phyloP scores from a whole-genome alignment of 2,797 vertebrate species.

The Lophius americanus region DNA sequence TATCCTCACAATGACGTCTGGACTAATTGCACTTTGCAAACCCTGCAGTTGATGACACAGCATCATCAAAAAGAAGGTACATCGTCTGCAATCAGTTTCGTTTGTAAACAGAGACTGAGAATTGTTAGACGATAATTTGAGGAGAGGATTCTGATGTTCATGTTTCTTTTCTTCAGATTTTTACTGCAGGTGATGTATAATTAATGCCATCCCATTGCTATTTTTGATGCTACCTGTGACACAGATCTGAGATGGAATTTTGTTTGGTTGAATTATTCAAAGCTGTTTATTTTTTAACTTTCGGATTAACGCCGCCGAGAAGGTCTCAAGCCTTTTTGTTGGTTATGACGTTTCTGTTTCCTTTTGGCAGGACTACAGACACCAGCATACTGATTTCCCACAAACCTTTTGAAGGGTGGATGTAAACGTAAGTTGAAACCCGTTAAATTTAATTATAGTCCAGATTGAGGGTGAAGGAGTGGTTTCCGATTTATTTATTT shows the following conservation, averaged over 20 bases:
- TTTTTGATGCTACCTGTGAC: slow-evolving; percentile 51
- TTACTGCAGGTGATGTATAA: slow-evolving; percentile 35
- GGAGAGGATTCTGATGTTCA: slow-evolving; percentile 22
- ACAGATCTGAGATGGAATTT: slow-evolving; percentile 51
- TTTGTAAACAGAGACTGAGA: slow-evolving; percentile 26
- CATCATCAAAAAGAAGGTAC: not conserved
- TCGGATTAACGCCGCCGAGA: slow-evolving; percentile 22
- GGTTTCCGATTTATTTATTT: too few relatives aligned
- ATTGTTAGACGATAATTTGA: slow-evolving; percentile 41
- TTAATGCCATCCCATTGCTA: slow-evolving; percentile 51
- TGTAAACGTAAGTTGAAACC: too few relatives aligned
- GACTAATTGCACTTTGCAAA: not conserved
- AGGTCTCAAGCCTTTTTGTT: too few relatives aligned
- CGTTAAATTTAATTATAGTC: too few relatives aligned
- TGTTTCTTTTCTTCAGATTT: slow-evolving; percentile 21
- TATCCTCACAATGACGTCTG: slow-evolving; percentile 34
- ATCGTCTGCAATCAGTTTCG: slow-evolving; percentile 29
- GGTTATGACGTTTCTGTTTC: too few relatives aligned
- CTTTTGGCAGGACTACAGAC: too few relatives aligned
- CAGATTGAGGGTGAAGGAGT: too few relatives aligned
- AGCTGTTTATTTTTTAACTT: slow-evolving; percentile 55
- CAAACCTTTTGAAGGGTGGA: too few relatives aligned
- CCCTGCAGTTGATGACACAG: slow-evolving; percentile 13
- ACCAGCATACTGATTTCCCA: too few relatives aligned
- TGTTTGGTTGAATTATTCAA: slow-evolving; percentile 58